phyloP scores from a whole-genome alignment of 92 coral and sea anemone genomes.

The Porites divaricata region DNA sequence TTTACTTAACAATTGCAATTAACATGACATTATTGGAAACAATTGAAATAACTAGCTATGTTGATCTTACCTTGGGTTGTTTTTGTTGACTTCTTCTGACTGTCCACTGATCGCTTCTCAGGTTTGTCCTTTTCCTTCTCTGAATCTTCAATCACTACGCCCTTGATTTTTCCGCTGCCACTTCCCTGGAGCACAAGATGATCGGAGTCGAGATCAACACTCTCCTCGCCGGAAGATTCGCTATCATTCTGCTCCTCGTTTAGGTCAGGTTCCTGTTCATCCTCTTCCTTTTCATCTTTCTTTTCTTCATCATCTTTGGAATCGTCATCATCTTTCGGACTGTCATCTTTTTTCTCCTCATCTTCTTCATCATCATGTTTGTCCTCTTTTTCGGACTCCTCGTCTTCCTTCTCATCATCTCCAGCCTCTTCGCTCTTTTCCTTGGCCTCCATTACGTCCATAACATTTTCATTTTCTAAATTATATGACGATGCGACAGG shows the following conservation, averaged over 20 bases:
- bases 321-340: conserved; percentile 13
- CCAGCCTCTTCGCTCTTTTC: conserved; percentile 58
- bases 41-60: no score
- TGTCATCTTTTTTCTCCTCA: conserved; percentile 33
- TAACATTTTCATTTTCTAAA: conserved; percentile 56
- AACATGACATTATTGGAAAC: no score
- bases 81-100: conserved; percentile 20
- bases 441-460: conserved; percentile 56
- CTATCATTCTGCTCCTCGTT: conserved; percentile 38
- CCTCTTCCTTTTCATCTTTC: conserved; percentile 44
- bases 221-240: conserved; percentile 49
- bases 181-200: conserved; percentile 70
- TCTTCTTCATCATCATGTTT: conserved; percentile 43
- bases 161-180: conserved; percentile 67
- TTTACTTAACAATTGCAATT: no score
- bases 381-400: conserved; percentile 40
- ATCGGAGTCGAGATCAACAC: conserved; percentile 66
- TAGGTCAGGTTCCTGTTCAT: conserved; percentile 49
- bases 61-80: conserved; percentile 30
- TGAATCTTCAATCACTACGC: conserved; percentile 60
- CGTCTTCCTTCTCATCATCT: conserved; percentile 56
- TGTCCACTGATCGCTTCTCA: conserved; percentile 38
- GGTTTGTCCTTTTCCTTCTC: conserved; percentile 58
- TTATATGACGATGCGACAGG: conserved; percentile 61
- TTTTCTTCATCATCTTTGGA: conserved; percentile 38